These are phyloP conservation scores for Nebria brevicollis DNA, from an alignment of 2,888 invertebrate genomes.

Conservation along the genomic window DNA sequence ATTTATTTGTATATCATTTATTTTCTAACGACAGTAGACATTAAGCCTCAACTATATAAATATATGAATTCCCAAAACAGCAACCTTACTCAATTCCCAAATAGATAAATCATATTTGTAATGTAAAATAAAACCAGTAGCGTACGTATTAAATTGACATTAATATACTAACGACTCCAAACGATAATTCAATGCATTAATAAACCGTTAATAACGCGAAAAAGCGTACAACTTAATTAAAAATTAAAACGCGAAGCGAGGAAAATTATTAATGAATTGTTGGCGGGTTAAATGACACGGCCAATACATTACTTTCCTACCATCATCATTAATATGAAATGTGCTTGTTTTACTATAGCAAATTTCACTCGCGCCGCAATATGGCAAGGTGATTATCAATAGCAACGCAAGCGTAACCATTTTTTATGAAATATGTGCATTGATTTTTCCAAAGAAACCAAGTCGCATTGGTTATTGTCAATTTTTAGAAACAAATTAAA, in stretches of 20 bases:
- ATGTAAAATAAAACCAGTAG: neutral
- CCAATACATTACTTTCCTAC: neutral
- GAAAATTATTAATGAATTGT: slow-evolving; percentile 1
- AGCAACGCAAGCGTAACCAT: neutral
- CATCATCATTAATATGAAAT: neutral
- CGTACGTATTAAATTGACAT: neutral
- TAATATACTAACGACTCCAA: neutral
- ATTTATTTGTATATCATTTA: too few species aligned
- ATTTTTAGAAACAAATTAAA: neutral
- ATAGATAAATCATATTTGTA: neutral
- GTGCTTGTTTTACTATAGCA: neutral
- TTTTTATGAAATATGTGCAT: neutral
- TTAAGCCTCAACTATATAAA: too few species aligned
- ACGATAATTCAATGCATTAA: neutral
- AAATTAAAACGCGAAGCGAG: neutral
- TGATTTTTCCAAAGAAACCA: neutral
- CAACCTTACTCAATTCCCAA: too few species aligned
- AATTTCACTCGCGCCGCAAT: neutral
- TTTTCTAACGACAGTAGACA: too few species aligned
- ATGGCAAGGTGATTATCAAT: neutral
- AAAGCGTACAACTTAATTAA: neutral
- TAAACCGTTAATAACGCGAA: neutral
- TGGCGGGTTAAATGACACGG: neutral
- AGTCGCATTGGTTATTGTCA: neutral
- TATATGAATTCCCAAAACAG: too few species aligned